Percentiles rank a stretch among this genome's conserved stretches.
These are phyloP conservation scores for Coreoperca whiteheadi DNA, from an alignment of 2,113 vertebrate genomes.

Conservation along the genomic window DNA sequence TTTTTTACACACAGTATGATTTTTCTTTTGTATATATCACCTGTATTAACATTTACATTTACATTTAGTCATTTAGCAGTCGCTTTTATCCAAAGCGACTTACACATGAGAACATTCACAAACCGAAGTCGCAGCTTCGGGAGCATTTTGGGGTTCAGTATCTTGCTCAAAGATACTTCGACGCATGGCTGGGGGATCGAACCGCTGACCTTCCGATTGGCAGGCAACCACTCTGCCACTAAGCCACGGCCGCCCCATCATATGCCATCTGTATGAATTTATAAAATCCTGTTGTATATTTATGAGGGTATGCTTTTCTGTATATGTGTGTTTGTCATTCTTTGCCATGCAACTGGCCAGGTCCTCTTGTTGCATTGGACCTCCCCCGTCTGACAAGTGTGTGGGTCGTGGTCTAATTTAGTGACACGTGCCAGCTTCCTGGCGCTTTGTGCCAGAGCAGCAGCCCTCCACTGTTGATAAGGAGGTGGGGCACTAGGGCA, in stretches of 20 bases:
- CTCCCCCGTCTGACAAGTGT: background rate
- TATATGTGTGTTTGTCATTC: background rate
- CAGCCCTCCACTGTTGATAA: constrained; percentile 72
- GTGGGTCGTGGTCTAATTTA: constrained; percentile 66
- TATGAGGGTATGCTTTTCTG: background rate
- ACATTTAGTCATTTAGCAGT: too few species aligned
- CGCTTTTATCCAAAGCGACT: too few species aligned
- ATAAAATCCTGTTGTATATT: background rate
- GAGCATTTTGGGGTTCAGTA: too few species aligned
- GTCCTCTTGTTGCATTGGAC: constrained; percentile 20
- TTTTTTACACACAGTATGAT: too few species aligned
- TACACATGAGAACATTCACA: too few species aligned
- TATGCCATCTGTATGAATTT: background rate
- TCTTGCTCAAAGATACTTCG: too few species aligned
- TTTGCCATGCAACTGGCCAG: background rate
- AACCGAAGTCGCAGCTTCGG: too few species aligned
- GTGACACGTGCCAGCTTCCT: constrained; percentile 58
- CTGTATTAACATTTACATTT: background rate
- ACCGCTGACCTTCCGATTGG: too few species aligned
- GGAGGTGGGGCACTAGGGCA: constrained; percentile 76
- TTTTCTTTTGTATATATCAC: background rate
- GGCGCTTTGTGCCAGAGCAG: constrained; percentile 52
- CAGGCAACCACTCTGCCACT: too few species aligned
- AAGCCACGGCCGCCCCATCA: too few species aligned
- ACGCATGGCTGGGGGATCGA: too few species aligned